Evolutionary conservation across 1,140 invertebrate species (phyloP), one percentile per base, ranked within the genome.

Genomic region (Scaptomyza montana): DNA sequence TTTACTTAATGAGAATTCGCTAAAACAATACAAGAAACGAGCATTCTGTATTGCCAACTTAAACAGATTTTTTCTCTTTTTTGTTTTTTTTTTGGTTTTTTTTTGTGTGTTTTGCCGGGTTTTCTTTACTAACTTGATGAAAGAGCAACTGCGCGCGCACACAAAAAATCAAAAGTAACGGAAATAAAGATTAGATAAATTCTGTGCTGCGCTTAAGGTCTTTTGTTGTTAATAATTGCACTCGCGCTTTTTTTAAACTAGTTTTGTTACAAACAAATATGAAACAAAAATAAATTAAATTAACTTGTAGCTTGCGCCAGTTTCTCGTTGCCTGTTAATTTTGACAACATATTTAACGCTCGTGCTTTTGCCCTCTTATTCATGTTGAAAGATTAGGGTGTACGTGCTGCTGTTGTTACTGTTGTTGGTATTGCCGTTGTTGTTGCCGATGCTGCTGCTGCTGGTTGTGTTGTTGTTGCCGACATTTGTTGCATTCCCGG

Each of bases 311-410:
- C 39, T 43, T 43, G 39, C 39, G 33, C 53, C 62, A 63, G 61
- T 41, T 56, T 13, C 50, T 25, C 50, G 33, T 56, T 53, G 49
- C 68, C 51, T 43, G 36, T 33, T 59, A 25, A 16, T 85, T 86
- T 77, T 68, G 86, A 84, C 80, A 84, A 85, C 69, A 39, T 72
- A 16, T 51, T 9, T 33, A 28, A 12, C 21, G 2, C 10, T n/a
- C 33, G 33, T 28, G 43, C 54, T 57, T 54, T 56, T 25, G 21
- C 21, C 43, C 61, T 39, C 25, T 61, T 84, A 87, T 56, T 91
- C 90, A 6, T 91, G 85, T 12, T 89, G 80, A 66, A 91, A 89
- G 36, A 91, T 86, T 49, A 91, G 50, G 13, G 90, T 91, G 46
- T 91, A 91, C 43, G 89, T 91, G 78, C 82, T 86, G 64, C 68